phyloP scores from a whole-genome alignment of 2,113 vertebrate genomes.

The Rhipidura dahli region DNA sequence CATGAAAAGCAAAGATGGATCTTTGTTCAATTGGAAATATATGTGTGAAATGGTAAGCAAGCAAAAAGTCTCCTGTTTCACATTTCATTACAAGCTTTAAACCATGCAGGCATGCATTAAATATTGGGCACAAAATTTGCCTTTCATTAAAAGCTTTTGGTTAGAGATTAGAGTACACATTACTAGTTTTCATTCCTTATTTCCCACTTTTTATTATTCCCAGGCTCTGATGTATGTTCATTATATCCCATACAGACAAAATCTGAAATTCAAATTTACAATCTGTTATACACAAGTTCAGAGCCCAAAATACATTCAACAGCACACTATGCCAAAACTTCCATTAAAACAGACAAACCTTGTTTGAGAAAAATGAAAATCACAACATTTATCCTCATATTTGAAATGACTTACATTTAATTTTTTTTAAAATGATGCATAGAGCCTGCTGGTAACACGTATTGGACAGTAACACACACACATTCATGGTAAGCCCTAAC shows the following conservation, averaged over 20 bases:
- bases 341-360: neutral
- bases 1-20: slow-evolving; percentile 35
- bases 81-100: neutral
- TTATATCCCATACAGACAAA: neutral
- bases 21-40: neutral
- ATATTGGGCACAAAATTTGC: neutral
- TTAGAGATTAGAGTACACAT: neutral
- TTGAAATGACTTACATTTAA: neutral
- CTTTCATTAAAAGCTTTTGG: neutral
- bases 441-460: neutral
- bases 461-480: neutral
- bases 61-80: neutral
- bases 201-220: neutral
- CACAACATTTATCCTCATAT: neutral
- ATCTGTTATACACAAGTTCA: neutral
- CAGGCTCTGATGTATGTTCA: neutral
- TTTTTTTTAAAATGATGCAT: neutral
- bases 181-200: neutral
- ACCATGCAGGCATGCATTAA: neutral
- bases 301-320: neutral
- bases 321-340: neutral
- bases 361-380: neutral
- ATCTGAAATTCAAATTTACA: neutral
- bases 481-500: neutral
- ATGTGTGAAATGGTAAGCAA: neutral